Evolutionary conservation across 2,888 invertebrate species (phyloP).

Genomic region (Zygothrica quintamaculata): DNA sequence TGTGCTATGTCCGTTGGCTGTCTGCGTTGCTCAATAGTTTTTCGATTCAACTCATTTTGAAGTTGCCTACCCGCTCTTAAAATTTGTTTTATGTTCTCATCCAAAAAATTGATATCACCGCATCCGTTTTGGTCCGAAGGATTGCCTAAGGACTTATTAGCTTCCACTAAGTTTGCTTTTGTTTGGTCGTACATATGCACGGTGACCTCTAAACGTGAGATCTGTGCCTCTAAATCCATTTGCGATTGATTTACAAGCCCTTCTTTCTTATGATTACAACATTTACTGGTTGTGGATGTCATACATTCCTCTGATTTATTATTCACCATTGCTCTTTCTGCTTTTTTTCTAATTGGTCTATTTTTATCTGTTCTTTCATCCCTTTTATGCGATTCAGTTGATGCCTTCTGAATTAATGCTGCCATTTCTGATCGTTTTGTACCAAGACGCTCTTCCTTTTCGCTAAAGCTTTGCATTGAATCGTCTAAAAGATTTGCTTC

Average conservation of each 20-base stretch:
- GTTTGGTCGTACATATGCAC: slow-evolving; percentile 27
- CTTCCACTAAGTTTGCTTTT: background rate
- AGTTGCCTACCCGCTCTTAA: slow-evolving; percentile 90
- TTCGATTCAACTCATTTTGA: slow-evolving; percentile 86
- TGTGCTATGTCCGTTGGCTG: background rate
- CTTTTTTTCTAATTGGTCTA: slow-evolving; percentile 5
- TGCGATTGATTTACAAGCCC: background rate
- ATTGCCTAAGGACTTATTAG: background rate
- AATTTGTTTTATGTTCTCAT: slow-evolving; percentile 81
- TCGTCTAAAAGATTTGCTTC: background rate
- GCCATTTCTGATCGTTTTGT: background rate
- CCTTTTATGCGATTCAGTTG: slow-evolving; percentile 6
- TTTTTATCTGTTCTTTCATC: slow-evolving; percentile 10
- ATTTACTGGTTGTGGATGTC: background rate
- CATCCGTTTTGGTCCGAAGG: background rate
- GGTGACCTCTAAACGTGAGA: slow-evolving; percentile 25
- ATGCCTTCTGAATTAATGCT: background rate
- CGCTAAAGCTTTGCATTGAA: background rate
- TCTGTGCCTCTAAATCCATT: slow-evolving; percentile 3
- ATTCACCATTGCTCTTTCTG: background rate
- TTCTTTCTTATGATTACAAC: background rate
- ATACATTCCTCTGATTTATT: background rate
- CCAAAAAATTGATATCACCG: slow-evolving; percentile 11
- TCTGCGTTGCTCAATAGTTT: slow-evolving; percentile 82
- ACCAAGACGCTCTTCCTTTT: background rate